Conservation (phyloP, 2,113 vertebrate species). For the Paradoxurus hermaphroditus region DNA sequence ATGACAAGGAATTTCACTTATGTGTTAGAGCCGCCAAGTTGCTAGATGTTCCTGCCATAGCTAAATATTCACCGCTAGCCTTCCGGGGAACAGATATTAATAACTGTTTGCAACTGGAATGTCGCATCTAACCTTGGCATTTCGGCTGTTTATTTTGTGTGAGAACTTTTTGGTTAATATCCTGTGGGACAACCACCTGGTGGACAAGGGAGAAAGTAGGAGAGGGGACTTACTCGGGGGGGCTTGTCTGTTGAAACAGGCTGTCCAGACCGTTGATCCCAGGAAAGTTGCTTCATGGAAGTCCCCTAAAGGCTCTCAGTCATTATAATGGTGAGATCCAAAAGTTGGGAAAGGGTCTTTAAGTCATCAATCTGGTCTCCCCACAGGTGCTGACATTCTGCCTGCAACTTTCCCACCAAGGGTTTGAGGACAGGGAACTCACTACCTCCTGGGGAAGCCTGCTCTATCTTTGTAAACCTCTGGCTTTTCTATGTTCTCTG, state of each 20-base stretch:
- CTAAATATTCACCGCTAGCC: background rate
- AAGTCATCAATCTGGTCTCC: background rate
- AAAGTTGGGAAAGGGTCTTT: background rate
- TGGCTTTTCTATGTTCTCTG: conserved; percentile 46
- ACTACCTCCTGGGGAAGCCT: conserved; percentile 66
- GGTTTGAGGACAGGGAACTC: conserved; percentile 54
- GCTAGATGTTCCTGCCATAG: background rate
- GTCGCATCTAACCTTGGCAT: background rate
- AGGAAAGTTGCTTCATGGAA: background rate
- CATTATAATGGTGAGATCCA: background rate
- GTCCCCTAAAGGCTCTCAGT: background rate
- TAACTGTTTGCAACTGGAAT: background rate
- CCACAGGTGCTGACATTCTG: conserved; percentile 57
- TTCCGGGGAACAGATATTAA: background rate
- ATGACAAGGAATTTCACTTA: conserved; percentile 8
- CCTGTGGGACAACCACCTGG: background rate
- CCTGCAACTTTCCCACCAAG: background rate
- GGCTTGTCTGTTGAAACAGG: background rate
- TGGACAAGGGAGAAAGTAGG: background rate
- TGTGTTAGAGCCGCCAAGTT: background rate
- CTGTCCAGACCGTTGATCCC: background rate
- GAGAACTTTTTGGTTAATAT: background rate
- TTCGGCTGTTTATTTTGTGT: background rate
- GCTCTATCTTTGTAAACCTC: conserved; percentile 11
- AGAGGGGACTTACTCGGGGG: background rate